Base-by-base conservation (phyloP, 2,797 vertebrate species). In the Alcedo quadribrachys region DNA sequence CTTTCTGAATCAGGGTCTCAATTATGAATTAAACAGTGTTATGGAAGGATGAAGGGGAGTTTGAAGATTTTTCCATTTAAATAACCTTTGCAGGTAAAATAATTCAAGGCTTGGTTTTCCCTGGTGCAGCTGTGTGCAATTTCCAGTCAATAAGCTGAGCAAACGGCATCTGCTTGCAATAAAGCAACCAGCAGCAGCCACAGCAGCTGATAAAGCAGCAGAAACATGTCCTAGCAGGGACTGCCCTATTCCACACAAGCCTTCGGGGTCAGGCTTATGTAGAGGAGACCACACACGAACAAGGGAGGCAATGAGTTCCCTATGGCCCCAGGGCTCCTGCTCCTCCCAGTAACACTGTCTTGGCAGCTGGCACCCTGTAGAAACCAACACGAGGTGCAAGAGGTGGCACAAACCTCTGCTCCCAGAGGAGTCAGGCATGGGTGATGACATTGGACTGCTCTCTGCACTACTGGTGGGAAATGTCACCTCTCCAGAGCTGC, bases 131-230 rank as follows among this genome's bases (percentile, higher is more conserved):
- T 96, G 82, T 63, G 54, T 66, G 74, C 65, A 86, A 94, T 95
- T 95, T 93, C 70, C 67, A 92, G 82, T 84, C 89, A 93, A 87
- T 91, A 94, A 95, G 18, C 46, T 87, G 79, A 89, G 92, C 89
- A 95, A 94, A 94, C 4, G 0, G 68, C 76, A 54, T 87, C 91
- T 93, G 85, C 69, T 93, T 2, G 1, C 87, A 83, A 79, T 70
- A 92, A 93, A 95, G 80, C 87, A 93, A 85, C 77, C 22, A 0
- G 66, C 81, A 92, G 55, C 87, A 87, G 57, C 86, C 70, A 4
- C 86, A 80, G 87, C 28, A 61, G 35, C 89, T 78, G 93, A 95
- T 95, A 95, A 94, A 92, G 81, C 8, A 43, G 69, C 42, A 93
- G 74, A 67, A 90, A 90, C 92, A 33, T 48, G 94, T 93, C 69